Evolutionary conservation across 2,797 vertebrate genomes (phyloP), one percentile per base, ranked within the genome.

Genomic region (Phalanger gymnotis): DNA sequence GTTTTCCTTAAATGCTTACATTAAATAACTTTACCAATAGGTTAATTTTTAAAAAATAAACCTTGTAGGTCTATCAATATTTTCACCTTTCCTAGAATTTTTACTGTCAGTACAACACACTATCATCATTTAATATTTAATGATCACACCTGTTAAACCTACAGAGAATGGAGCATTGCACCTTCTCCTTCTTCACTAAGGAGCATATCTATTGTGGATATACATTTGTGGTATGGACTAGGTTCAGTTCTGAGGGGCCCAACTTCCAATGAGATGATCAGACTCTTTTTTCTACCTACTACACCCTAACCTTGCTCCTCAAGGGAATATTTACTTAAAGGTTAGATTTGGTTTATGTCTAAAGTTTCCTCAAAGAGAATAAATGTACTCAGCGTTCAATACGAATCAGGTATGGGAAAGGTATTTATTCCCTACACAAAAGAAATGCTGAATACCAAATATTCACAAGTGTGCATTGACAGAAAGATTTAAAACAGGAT

Each of bases 11-110:
- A 12, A 27, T 92, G n/a, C 22, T 27, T 96, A 89, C 91, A 81
- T 95, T 97, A 87, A 22, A 87, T 16, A 91, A 47, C 66, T 94
- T 2, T 81, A 30, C 54, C 91, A 27, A 54, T 93, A 47, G 30
- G 19, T 6, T 92, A 47, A 66, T 56, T 40, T 92, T 96, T 93
- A 55, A 94, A 81, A n/a, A 87, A 25, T 81, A 94, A 92, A 92
- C 54, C 54, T 93, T 28, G 10, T 16, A 90, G 0, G 90, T 90
- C 40, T 55, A 19, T 97, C 27, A 91, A 47, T 56, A 56, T 96
- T 89, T 96, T 94, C 53, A 66, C 56, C 90, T 90, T 47, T 91
- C 27, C 34, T 34, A 66, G 54, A 12, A 27, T 90, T 94, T 54
- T 58, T 34, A 51, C 25, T 94, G 0, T 90, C 30, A 25, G 91